These are phyloP conservation scores for Bambusicola thoracicus DNA, from an alignment of 2,113 vertebrate species.

Conservation along the genomic window DNA sequence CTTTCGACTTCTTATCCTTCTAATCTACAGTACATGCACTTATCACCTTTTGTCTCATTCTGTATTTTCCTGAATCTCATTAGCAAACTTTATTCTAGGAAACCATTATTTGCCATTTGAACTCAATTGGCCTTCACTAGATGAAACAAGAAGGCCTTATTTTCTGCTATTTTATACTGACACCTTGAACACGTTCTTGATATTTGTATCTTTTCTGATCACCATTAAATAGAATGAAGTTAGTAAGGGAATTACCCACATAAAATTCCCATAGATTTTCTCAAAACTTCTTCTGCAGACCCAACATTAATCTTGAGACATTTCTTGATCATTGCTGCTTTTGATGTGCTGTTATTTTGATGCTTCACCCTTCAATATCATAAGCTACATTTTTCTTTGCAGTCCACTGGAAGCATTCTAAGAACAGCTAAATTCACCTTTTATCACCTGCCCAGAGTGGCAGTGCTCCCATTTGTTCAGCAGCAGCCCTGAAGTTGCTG, in stretches of 20 bases:
- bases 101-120: conserved; percentile 11
- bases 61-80: conserved; percentile 25
- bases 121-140: not conserved
- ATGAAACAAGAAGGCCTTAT: not conserved
- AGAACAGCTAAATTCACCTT: not conserved
- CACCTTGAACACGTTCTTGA: not conserved
- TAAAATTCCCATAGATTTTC: not conserved
- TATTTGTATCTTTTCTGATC: not conserved
- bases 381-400: conserved; percentile 12
- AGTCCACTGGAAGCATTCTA: conserved; percentile 1
- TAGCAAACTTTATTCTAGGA: conserved; percentile 21
- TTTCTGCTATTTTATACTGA: not conserved
- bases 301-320: not conserved
- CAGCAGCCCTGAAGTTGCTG: not conserved
- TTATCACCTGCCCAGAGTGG: not conserved
- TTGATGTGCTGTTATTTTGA: not conserved
- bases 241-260: not conserved
- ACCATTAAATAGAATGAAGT: not conserved
- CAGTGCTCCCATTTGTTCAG: conserved; percentile 6
- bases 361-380: not conserved
- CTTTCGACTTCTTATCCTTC: not conserved
- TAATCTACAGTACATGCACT: not conserved
- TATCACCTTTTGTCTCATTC: not conserved
- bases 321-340: not conserved
- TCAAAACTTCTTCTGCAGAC: not conserved